Evolutionary conservation across 2,113 vertebrate species (phyloP), one percentile per base, ranked within the genome.

Genomic region (Callipepla californica): DNA sequence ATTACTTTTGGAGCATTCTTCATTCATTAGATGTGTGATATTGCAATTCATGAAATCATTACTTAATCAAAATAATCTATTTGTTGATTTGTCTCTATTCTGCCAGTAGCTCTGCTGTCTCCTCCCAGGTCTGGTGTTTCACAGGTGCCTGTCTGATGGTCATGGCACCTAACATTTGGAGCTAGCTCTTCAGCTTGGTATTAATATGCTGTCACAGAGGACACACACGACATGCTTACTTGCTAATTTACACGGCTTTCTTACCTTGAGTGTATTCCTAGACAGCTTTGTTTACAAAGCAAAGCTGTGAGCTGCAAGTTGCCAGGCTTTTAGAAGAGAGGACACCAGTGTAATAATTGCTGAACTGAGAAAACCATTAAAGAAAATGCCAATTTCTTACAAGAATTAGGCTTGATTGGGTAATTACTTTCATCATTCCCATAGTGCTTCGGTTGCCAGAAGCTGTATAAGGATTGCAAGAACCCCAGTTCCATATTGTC

Each of bases 211-310:
- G 6, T 32, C 22, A 34, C 14, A 48, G 67, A 44, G 7, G 16
- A 78, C 48, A 53, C 13, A 21, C 2, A 0, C 2, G 53, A 23
- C 12, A 19, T 3, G 2, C 38, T 51, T 45, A 16, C 12, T 53
- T 53, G 25, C 30, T 51, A 21, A 65, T 9, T 18, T 59, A 61
- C 7, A 2, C n/a, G 59, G 26, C 26, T 83, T 77, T 70, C 38
- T 92, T 62, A 30, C 22, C 8, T 79, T 40, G 28, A 21, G 9
- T 70, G 0, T 55, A 63, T 84, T 63, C 16, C n/a, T 61, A 61
- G 53, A 5, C 20, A 62, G 23, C 2, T 0, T 85, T 79, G 23
- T 63, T 80, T 48, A 44, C 0, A 0, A 50, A 68, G 15, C 6
- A 66, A 32, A 76, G n/a, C 15, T 79, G 19, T 18, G 11, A 80